Conservation (phyloP, 2,888 invertebrate genomes). For the Caenorhabditis sulstoni region DNA sequence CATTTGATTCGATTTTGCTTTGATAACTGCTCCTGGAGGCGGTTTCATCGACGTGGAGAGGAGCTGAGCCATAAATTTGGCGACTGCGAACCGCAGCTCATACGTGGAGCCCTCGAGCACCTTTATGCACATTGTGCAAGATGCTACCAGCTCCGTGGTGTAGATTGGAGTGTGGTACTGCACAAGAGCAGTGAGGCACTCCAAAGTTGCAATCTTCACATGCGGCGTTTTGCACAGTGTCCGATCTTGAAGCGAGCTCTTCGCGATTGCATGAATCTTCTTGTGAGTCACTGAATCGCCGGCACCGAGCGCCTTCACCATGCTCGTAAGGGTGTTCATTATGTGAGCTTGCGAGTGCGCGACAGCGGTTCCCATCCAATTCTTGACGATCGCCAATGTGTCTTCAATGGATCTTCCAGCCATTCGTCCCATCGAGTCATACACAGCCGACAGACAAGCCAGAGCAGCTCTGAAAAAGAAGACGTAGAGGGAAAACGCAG, state of each 20-base stretch:
- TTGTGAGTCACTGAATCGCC: constrained; percentile 90
- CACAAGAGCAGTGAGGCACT: constrained; percentile 91
- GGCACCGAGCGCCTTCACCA: constrained; percentile 92
- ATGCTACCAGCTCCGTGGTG: constrained; percentile 83
- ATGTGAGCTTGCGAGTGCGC: constrained; percentile 95
- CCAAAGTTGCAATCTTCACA: constrained; percentile 93
- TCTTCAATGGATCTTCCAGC: constrained; percentile 99
- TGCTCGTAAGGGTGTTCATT: constrained; percentile 95
- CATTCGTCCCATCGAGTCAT: constrained; percentile 97
- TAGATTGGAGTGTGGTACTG: constrained; percentile 89
- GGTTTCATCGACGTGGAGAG: constrained; percentile 84
- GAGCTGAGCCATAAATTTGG: constrained; percentile 91
- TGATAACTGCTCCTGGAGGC: constrained; percentile 55
- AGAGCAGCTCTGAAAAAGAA: constrained; percentile 89
- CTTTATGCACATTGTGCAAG: constrained; percentile 76
- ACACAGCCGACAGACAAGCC: constrained; percentile 94
- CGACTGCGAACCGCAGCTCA: constrained; percentile 92
- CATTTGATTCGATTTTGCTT: constrained; percentile 56
- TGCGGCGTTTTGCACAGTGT: constrained; percentile 92
- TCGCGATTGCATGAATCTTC: constrained; percentile 92
- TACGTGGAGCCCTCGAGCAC: constrained; percentile 94
- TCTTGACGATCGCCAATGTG: constrained; percentile 92
- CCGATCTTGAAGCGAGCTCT: constrained; percentile 91
- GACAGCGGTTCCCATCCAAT: constrained; percentile 92
- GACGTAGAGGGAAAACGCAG: too few relatives aligned